Conservation (phyloP, 2,888 invertebrate species). For the Abrostola triplasia region DNA sequence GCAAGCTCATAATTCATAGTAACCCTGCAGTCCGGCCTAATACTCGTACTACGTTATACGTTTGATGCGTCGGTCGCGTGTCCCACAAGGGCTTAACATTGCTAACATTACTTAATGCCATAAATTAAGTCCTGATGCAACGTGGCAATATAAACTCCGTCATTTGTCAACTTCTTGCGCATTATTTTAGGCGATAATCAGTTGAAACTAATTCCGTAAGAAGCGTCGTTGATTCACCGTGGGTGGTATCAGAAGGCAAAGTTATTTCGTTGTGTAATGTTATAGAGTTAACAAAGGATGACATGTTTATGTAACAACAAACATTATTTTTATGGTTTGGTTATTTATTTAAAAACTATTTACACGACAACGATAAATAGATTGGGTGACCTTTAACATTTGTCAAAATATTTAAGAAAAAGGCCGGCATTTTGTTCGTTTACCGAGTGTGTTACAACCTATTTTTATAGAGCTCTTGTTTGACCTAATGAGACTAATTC, state of each 20-base stretch:
- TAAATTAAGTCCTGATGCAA: conserved; percentile 5
- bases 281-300: not conserved
- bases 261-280: conserved; percentile 11
- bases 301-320: not conserved
- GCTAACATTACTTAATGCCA: conserved; percentile 6
- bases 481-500: too few species aligned
- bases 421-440: too few species aligned
- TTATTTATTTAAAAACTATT: too few species aligned
- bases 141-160: conserved; percentile 5
- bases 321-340: too few species aligned
- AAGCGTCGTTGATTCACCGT: conserved; percentile 16
- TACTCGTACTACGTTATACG: conserved; percentile 2
- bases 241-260: conserved; percentile 16
- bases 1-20: not conserved
- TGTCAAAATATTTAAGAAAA: too few species aligned
- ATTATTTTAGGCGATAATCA: conserved; percentile 10
- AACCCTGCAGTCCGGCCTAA: too few species aligned
- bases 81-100: not conserved
- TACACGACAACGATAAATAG: too few species aligned
- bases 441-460: too few species aligned
- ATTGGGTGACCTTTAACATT: too few species aligned
- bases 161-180: conserved; percentile 24
- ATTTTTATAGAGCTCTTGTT: too few species aligned
- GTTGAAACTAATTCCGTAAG: conserved; percentile 18
- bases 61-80: conserved; percentile 8